These are phyloP conservation scores for Monoplex corrugatus DNA, from an alignment of 2,888 invertebrate species.

Conservation along the genomic window DNA sequence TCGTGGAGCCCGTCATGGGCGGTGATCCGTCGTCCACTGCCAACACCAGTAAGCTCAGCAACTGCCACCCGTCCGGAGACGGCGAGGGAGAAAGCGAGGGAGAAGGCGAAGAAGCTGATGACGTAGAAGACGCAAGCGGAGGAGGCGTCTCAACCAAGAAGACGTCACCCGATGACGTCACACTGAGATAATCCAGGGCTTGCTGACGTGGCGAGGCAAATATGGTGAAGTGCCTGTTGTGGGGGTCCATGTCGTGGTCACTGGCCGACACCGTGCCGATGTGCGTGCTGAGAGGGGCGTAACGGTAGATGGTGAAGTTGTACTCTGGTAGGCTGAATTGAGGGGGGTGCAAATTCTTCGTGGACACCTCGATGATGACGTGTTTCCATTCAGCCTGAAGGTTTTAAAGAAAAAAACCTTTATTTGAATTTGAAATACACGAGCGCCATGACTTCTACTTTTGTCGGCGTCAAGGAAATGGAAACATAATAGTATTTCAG, in stretches of 20 bases:
- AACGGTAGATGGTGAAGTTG: conserved; percentile 63
- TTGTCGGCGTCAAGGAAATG: too few species aligned
- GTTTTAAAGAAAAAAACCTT: too few species aligned
- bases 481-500: too few species aligned
- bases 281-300: conserved; percentile 61
- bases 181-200: conserved; percentile 27
- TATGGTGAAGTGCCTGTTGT: conserved; percentile 65
- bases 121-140: too few species aligned
- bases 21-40: conserved; percentile 71
- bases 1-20: conserved; percentile 58
- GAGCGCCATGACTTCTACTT: too few species aligned
- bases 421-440: too few species aligned
- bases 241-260: conserved; percentile 63
- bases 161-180: conserved; percentile 34
- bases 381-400: conserved; percentile 59
- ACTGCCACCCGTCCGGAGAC: conserved; percentile 55
- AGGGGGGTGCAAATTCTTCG: conserved; percentile 65
- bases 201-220: conserved; percentile 18
- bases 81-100: too few species aligned
- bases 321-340: conserved; percentile 60
- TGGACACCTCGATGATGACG: conserved; percentile 66
- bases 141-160: background rate
- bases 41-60: conserved; percentile 62
- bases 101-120: too few species aligned
- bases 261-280: conserved; percentile 61